A percentile compares a stretch with the other conserved stretches of the same genome.
Evolutionary conservation across 2,888 invertebrate species (phyloP).

Genomic region (Sepiola atlantica): DNA sequence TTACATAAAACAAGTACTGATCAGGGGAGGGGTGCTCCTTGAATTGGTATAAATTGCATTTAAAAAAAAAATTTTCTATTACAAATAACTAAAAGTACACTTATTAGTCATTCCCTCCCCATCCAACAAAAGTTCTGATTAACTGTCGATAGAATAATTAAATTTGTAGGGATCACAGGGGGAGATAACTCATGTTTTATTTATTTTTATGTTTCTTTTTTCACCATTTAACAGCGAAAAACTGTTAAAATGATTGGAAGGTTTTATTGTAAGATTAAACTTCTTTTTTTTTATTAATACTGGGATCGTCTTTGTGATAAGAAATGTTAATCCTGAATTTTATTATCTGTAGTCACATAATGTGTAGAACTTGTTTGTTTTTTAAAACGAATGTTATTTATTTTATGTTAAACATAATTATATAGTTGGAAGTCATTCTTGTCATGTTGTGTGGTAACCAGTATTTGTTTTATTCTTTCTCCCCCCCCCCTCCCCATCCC

Average conservation of each 20-base stretch:
- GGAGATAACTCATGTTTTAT: no score
- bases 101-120: not conserved
- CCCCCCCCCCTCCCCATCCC: no score
- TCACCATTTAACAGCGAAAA: not conserved
- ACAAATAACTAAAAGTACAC: no score
- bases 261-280: not conserved
- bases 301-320: not conserved
- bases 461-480: not conserved
- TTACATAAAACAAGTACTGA: no score
- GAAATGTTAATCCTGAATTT: not conserved
- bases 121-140: not conserved
- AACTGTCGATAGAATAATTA: no score
- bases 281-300: not conserved
- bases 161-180: no score
- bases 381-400: not conserved
- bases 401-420: not conserved
- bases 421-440: not conserved
- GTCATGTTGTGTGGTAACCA: not conserved
- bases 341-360: slow-evolving; percentile 5
- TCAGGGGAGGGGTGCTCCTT: no score
- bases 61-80: no score
- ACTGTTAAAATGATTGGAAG: not conserved
- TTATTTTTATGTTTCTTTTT: no score
- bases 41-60: no score
- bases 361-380: not conserved